phyloP scores from a whole-genome alignment of 2,888 invertebrate genomes.

The Trichopoda pennipes region DNA sequence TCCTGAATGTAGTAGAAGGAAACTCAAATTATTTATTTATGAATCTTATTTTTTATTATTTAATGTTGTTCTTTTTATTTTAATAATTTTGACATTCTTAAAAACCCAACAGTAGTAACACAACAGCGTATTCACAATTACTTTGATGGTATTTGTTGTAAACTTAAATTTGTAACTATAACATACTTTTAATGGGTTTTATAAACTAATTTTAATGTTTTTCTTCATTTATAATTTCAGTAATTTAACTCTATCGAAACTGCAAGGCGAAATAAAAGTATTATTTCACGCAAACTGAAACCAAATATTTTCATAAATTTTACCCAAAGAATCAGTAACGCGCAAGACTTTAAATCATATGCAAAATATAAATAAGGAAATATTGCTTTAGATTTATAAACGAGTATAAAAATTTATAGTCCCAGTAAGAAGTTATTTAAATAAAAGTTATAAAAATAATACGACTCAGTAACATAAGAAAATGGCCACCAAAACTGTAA shows the following conservation, averaged over 20 bases:
- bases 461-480: neutral
- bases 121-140: no score
- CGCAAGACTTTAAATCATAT: slow-evolving; percentile 26
- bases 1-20: no score
- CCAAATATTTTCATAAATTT: slow-evolving; percentile 41
- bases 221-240: slow-evolving; percentile 32
- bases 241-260: neutral
- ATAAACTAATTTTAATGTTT: neutral
- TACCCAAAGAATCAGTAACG: slow-evolving; percentile 48
- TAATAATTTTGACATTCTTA: no score
- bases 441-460: neutral
- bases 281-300: slow-evolving; percentile 8
- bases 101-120: no score
- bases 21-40: no score
- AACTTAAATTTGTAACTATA: neutral
- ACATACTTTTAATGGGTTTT: neutral
- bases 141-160: no score
- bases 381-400: slow-evolving; percentile 27
- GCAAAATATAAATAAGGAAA: slow-evolving; percentile 9
- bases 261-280: neutral
- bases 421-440: slow-evolving; percentile 17
- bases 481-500: slow-evolving; percentile 72
- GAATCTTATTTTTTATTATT: no score
- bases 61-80: no score
- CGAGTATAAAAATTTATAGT: slow-evolving; percentile 7